Conservation (phyloP, 2,113 vertebrate genomes). For the Petrocephalus zakoni region DNA sequence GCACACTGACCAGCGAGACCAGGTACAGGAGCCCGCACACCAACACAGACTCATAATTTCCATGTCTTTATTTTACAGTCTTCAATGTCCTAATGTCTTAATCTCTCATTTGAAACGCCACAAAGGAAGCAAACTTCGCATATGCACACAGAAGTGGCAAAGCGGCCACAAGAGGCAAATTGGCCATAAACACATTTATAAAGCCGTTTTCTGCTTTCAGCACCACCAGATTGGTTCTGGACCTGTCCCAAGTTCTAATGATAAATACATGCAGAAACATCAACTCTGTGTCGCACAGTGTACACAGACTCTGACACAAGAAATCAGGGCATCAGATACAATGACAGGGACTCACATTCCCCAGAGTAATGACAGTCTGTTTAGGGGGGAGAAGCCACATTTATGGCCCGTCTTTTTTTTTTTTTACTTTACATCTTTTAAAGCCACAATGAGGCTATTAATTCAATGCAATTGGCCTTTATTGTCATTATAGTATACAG, state of each 20-base stretch:
- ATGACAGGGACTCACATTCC: background rate
- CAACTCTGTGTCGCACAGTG: background rate
- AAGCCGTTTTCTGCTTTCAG: background rate
- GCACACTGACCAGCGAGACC: constrained; percentile 81
- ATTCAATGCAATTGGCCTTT: background rate
- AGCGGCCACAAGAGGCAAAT: background rate
- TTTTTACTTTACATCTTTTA: background rate
- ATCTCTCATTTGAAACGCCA: background rate
- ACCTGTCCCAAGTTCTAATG: background rate
- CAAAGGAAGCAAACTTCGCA: background rate
- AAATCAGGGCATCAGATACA: background rate
- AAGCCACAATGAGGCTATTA: background rate
- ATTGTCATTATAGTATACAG: background rate
- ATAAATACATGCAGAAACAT: background rate
- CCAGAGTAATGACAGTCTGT: background rate
- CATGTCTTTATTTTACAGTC: background rate
- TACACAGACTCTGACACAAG: background rate
- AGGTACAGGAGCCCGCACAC: constrained; percentile 57
- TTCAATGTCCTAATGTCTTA: background rate
- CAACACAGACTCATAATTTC: background rate
- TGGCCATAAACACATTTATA: background rate
- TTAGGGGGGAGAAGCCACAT: background rate
- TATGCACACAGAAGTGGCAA: background rate
- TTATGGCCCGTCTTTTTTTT: background rate
- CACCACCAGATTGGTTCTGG: background rate